Percentiles rank a stretch among this genome's conserved stretches.
phyloP scores from a whole-genome alignment of 2,797 vertebrate species.

The Pteropus rufus region DNA sequence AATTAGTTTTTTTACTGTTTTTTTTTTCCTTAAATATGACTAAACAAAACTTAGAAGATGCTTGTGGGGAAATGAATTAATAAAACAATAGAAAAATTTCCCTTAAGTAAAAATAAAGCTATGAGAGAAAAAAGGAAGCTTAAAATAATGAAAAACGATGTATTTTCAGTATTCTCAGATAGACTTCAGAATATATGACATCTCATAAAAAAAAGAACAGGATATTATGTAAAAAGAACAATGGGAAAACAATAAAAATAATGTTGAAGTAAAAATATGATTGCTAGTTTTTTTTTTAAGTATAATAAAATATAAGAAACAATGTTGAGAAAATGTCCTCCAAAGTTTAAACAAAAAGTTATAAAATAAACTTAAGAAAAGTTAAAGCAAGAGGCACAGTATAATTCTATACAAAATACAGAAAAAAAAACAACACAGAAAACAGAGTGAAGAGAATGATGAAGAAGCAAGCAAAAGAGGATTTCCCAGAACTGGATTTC shows the following conservation, averaged over 20 bases:
- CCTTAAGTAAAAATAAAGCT: background rate
- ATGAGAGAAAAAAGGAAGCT: background rate
- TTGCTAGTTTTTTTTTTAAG: background rate
- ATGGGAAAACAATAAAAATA: background rate
- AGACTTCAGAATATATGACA: background rate
- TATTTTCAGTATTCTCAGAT: background rate
- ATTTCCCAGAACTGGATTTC: background rate
- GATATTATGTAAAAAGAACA: background rate
- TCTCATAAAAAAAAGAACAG: background rate
- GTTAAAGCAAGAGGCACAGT: background rate
- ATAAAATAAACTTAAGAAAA: background rate
- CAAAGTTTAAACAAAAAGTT: background rate
- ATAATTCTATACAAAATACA: background rate
- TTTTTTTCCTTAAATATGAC: background rate
- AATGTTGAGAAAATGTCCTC: background rate
- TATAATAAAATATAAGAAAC: background rate
- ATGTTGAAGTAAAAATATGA: background rate
- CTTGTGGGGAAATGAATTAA: background rate
- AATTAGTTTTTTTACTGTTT: background rate
- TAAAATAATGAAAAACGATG: background rate
- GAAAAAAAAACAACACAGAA: background rate
- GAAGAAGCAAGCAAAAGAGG: background rate
- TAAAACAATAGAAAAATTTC: background rate
- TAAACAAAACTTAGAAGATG: background rate
- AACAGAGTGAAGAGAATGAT: background rate